Evolutionary conservation across 2,888 invertebrate species (phyloP).

Genomic region (Ceratothoa steindachneri): DNA sequence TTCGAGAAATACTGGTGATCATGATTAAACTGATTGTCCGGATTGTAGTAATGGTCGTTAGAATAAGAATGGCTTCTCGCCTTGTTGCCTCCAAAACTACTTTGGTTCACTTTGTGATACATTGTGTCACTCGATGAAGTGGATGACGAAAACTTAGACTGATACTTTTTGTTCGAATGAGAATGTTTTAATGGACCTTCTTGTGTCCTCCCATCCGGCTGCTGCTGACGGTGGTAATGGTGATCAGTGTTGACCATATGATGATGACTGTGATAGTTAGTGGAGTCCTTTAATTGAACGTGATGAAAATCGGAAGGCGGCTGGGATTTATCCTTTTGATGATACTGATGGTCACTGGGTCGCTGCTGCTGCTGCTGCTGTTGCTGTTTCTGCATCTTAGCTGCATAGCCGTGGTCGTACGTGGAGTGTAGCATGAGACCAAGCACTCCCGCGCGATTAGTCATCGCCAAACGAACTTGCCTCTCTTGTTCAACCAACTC

Average conservation of each 20-base stretch:
- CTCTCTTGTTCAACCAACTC: constrained; percentile 91
- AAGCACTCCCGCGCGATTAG: constrained; percentile 81
- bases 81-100: constrained; percentile 18
- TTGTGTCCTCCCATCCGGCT: not conserved
- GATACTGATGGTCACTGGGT: constrained; percentile 32
- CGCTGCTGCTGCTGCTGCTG: constrained; percentile 40
- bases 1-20: constrained; percentile 34
- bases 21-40: constrained; percentile 19
- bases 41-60: constrained; percentile 30
- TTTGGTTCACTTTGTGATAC: constrained; percentile 5
- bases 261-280: not conserved
- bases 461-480: constrained; percentile 68
- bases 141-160: not conserved
- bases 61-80: constrained; percentile 5
- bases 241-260: not conserved
- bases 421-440: constrained; percentile 95
- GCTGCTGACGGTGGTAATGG: constrained; percentile 5
- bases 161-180: constrained; percentile 16
- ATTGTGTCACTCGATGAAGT: not conserved
- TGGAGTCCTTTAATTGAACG: not conserved
- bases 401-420: constrained; percentile 87
- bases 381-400: constrained; percentile 52
- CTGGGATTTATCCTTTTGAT: constrained; percentile 9
- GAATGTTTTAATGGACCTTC: not conserved
- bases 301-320: not conserved